These are phyloP conservation scores for Labeo calbasu DNA, from an alignment of 2,797 vertebrate genomes.

Conservation along the genomic window DNA sequence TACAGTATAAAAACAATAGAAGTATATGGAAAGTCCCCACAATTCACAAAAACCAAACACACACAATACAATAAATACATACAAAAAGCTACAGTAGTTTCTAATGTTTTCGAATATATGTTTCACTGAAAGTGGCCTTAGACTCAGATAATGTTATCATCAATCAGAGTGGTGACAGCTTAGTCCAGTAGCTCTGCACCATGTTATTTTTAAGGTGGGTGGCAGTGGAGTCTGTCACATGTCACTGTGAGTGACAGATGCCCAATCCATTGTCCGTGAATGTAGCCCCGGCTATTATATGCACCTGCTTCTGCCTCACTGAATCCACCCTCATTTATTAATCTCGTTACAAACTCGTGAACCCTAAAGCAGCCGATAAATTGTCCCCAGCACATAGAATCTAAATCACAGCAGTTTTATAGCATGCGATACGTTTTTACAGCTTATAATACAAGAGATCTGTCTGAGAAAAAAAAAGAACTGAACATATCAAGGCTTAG, in stretches of 20 bases:
- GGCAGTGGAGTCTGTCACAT: constrained; percentile 59
- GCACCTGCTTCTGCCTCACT: constrained; percentile 48
- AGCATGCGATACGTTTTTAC: constrained; percentile 13
- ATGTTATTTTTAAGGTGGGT: constrained; percentile 64
- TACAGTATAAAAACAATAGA: too few relatives aligned
- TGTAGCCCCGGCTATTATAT: constrained; percentile 55
- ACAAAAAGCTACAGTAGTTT: neutral
- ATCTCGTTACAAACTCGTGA: neutral
- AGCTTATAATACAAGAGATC: neutral
- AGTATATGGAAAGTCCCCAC: too few relatives aligned
- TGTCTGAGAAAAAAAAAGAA: neutral
- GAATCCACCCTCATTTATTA: constrained; percentile 42
- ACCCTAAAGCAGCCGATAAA: constrained; percentile 18
- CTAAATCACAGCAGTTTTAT: constrained; percentile 17
- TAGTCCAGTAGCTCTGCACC: constrained; percentile 51
- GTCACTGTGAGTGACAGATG: constrained; percentile 70
- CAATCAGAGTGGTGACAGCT: constrained; percentile 62
- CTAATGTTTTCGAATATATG: neutral
- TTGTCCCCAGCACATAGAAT: neutral
- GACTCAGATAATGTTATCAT: constrained; percentile 68
- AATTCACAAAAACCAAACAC: too few relatives aligned
- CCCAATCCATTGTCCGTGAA: constrained; percentile 56
- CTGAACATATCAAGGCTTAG: constrained; percentile 9
- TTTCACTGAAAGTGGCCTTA: constrained; percentile 48
- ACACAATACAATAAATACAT: too few relatives aligned